phyloP scores from a whole-genome alignment of 2,113 vertebrate genomes.

The Melanostigma gelatinosum region DNA sequence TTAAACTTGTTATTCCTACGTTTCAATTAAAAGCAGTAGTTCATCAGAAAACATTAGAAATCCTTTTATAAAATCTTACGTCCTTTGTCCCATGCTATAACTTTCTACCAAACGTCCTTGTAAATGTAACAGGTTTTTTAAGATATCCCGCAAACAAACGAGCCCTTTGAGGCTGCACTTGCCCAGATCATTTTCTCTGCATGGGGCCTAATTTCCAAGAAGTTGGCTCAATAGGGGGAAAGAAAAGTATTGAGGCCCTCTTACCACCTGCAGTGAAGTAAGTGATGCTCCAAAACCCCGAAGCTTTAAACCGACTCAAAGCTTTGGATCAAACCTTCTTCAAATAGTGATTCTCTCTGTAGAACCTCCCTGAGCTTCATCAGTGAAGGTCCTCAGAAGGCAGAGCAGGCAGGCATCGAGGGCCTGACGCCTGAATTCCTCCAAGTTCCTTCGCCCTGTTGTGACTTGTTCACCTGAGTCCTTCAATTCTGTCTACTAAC shows the following conservation, averaged over 20 bases:
- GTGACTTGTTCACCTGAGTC: slow-evolving; percentile 51
- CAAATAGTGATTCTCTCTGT: neutral
- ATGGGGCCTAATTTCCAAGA: neutral
- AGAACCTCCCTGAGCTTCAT: neutral
- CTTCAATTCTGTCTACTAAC: neutral
- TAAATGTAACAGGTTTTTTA: neutral
- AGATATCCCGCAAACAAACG: neutral
- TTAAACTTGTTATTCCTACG: neutral
- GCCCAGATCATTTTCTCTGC: neutral
- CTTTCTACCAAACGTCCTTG: neutral
- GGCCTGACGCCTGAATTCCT: slow-evolving; percentile 42
- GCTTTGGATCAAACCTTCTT: neutral
- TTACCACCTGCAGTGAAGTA: neutral
- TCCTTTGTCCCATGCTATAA: neutral
- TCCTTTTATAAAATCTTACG: neutral
- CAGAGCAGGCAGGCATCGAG: neutral
- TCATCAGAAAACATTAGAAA: neutral
- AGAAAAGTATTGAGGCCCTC: neutral
- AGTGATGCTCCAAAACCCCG: neutral
- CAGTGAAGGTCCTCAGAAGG: neutral
- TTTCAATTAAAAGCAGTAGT: neutral
- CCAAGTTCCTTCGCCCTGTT: slow-evolving; percentile 42
- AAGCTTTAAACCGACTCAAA: neutral
- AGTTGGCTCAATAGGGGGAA: neutral
- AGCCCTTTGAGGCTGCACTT: neutral